Base-by-base conservation (phyloP, 2,113 vertebrate species). In the Equus quagga region DNA sequence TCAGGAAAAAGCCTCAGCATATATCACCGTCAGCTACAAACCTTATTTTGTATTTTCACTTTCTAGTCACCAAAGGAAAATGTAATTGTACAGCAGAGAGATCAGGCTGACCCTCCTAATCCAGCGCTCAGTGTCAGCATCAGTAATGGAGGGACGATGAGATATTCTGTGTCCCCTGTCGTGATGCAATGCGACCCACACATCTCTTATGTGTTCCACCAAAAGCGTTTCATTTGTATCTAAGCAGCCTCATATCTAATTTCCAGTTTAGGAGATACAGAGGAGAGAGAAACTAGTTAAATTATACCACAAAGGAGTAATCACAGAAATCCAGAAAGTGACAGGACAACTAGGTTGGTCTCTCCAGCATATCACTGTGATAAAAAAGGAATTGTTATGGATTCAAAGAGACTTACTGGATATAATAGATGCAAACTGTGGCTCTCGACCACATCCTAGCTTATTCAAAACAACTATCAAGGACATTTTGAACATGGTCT, bases 281-380 rank as follows among this genome's bases (percentile, higher is more conserved):
- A 41, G 11, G 36, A 72, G 36, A 81, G 11, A 89, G 51, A 11
- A 79, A 64, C 12, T 76, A 67, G n/a, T 65, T 89, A 87, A 41
- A 88, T 80, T 51, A 79, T 14, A 78, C 64, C 41, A 62, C 36
- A 78, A 58, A 73, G 44, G 51, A 46, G 36, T 69, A 58, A 60
- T 28, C 56, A 92, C 41, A 95, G 33, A 91, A 75, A 89, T n/a
- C 26, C 64, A 82, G 64, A 97, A 44, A 65, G 56, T 51, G 11
- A 41, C 1, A 23, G 51, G 92, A 46, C 21, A 88, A n/a, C 10
- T 69, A 82, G 36, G 31, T 23, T 60, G 49, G 54, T 64, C 26
- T 96, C 62, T 58, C 78, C 44, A 86, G 54, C n/a, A 41, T 13
- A 58, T 14, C 41, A 21, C 11, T 44, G 3, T 54, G 51, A 70